Evolutionary conservation across 2,797 vertebrate species (phyloP), one percentile per base, ranked within the genome.

Genomic region (Xiphophorus birchmanni): DNA sequence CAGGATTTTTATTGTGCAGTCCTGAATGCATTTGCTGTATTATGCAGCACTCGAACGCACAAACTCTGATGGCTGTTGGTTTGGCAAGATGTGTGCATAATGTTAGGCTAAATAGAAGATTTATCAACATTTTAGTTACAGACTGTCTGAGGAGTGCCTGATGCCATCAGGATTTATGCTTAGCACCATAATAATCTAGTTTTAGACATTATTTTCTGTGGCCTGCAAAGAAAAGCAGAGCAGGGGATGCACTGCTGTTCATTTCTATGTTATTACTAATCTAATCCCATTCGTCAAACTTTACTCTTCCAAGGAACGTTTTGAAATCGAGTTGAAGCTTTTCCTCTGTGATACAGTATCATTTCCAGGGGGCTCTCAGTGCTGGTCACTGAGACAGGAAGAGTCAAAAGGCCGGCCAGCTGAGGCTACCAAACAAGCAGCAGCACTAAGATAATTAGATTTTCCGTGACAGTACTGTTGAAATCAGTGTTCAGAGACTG

Each of bases 11-110:
- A 82, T 87, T 80, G 63, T 60, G 21, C 65, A 75, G 77, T 84
- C 86, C 73, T 85, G 80, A 90, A 86, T 80, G 81, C 80, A 84
- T 90, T 91, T 86, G 86, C 48, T 89, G 90, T 90, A 75, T 86
- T 88, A 84, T 86, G 78, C 76, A 82, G 78, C 75, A 80, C 32
- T 92, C 83, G 81, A 86, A 84, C 86, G 56, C 44, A 78, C 82
- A 79, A 56, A 77, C 75, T 88, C 86, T 78, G 29, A 44, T 54
- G 73, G 21, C 42, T 86, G 81, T 78, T 56, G 76, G 80, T 80
- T 75, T 80, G 48, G 76, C 63, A 50, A 78, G 40, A 73, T 73
- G 79, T 48, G 67, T 78, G 77, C 82, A 72, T 86, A 69, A 82
- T 78, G 5, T 32, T 50, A 1, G 29, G 37, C n/a, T 45, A 4